Evolutionary conservation across 2,888 invertebrate species (phyloP).

Genomic region (Anthophora plumipes): DNA sequence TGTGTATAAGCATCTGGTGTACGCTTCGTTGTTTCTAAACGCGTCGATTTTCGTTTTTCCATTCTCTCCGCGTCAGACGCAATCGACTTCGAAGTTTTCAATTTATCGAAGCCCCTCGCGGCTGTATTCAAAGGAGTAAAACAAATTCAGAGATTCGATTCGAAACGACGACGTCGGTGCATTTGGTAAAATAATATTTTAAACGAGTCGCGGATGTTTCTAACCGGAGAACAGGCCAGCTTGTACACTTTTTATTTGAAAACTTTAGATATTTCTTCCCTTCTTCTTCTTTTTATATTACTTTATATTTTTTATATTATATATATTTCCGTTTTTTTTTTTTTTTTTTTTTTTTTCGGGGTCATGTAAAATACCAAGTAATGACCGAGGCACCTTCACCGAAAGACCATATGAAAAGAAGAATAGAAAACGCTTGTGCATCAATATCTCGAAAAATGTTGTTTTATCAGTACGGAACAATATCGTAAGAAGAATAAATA

Average conservation of each 20-base stretch:
- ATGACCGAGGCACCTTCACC: no score
- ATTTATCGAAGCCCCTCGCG: constrained; percentile 13
- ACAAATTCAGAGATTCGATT: constrained; percentile 7
- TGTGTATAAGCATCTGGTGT: not conserved
- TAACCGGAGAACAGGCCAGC: not conserved
- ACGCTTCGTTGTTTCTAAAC: constrained; percentile 6
- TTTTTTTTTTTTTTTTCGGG: no score
- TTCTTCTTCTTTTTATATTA: no score
- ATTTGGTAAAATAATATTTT: constrained; percentile 5
- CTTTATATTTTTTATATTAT: no score
- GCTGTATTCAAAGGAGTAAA: not conserved
- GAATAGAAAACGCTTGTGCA: no score
- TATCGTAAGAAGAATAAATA: no score
- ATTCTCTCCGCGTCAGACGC: constrained; percentile 1
- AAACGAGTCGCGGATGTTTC: not conserved
- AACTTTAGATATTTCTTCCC: not conserved
- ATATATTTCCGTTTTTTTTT: no score
- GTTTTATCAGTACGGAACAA: no score
- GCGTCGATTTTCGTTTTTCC: constrained; percentile 11
- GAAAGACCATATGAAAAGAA: no score
- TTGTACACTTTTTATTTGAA: not conserved
- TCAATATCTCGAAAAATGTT: no score
- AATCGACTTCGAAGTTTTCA: constrained; percentile 17
- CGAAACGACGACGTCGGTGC: not conserved
- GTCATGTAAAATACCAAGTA: no score